Evolutionary conservation across 23 tunicate genomes (phyloP).

Genomic region (Trididemnum miniatum): DNA sequence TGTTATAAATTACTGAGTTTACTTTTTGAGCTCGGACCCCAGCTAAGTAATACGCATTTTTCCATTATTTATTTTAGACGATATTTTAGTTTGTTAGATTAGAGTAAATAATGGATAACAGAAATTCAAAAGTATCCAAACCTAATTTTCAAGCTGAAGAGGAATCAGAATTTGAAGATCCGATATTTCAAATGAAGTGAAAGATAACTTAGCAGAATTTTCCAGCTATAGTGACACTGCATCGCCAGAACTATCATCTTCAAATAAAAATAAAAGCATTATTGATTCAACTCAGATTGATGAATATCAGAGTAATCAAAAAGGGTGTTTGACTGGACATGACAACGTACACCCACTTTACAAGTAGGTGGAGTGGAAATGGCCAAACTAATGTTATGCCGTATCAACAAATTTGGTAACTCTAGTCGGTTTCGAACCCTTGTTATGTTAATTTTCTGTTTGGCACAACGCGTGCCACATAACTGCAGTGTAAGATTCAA

Average conservation of each 20-base stretch:
- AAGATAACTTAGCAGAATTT: neutral
- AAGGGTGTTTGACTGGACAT: neutral
- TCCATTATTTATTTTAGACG: neutral
- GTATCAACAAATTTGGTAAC: too few species aligned
- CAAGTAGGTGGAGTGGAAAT: too few species aligned
- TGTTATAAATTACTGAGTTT: neutral
- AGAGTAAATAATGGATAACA: neutral
- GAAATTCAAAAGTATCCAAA: neutral
- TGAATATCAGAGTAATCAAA: slow-evolving; percentile 6
- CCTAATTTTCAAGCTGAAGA: slow-evolving; percentile 5
- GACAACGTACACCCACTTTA: too few species aligned
- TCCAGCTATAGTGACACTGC: slow-evolving; percentile 7
- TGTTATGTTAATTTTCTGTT: too few species aligned
- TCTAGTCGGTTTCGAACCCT: too few species aligned
- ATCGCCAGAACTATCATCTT: neutral
- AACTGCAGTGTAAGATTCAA: too few species aligned
- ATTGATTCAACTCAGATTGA: neutral
- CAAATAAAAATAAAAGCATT: slow-evolving; percentile 9
- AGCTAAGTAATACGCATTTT: neutral
- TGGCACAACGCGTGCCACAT: too few species aligned
- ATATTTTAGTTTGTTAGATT: slow-evolving; percentile 3
- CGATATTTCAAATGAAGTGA: slow-evolving; percentile 9
- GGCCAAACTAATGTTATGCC: neutral
- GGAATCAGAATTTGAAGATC: slow-evolving; percentile 11
- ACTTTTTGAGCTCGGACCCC: slow-evolving; percentile 3